phyloP scores from a whole-genome alignment of 2,113 vertebrate genomes.

The Antennarius striatus region DNA sequence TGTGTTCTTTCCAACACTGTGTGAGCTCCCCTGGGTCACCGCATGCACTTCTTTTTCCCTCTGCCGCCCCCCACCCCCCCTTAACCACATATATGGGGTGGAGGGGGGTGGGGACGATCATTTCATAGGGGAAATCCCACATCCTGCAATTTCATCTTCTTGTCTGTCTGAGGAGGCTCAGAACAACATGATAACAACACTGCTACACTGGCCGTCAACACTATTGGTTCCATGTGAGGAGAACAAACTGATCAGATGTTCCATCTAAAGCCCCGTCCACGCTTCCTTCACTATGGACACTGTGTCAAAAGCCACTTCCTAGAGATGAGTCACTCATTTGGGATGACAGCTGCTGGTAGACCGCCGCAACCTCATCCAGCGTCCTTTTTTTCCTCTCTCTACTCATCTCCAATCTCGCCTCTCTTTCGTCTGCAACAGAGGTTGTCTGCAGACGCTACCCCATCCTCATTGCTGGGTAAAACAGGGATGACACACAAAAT shows the following conservation, averaged over 20 bases:
- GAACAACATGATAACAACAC: constrained; percentile 21
- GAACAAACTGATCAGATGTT: constrained; percentile 24
- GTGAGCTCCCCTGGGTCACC: constrained; percentile 18
- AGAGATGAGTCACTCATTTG: constrained; percentile 47
- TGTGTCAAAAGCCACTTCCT: constrained; percentile 57
- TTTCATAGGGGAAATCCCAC: constrained; percentile 58
- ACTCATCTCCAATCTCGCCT: constrained; percentile 41
- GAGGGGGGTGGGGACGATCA: constrained; percentile 52
- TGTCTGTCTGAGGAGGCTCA: constrained; percentile 21
- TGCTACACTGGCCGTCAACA: constrained; percentile 8
- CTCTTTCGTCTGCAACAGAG: constrained; percentile 14
- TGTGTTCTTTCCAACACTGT: constrained; percentile 47
- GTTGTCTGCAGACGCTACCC: constrained; percentile 9
- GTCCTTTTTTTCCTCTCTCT: constrained; percentile 45
- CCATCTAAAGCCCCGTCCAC: constrained; percentile 26
- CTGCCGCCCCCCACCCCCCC: not conserved
- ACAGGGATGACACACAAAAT: constrained; percentile 43
- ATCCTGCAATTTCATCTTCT: constrained; percentile 63
- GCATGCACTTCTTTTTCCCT: constrained; percentile 28
- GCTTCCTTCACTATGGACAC: constrained; percentile 42
- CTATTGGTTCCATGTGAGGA: not conserved
- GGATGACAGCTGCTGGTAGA: constrained; percentile 42
- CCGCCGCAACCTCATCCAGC: constrained; percentile 56
- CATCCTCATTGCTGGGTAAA: constrained; percentile 13
- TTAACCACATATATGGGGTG: constrained; percentile 55